Evolutionary conservation across 1,140 invertebrate genomes (phyloP), one percentile per base, ranked within the genome.

Genomic region (Sipha flava): DNA sequence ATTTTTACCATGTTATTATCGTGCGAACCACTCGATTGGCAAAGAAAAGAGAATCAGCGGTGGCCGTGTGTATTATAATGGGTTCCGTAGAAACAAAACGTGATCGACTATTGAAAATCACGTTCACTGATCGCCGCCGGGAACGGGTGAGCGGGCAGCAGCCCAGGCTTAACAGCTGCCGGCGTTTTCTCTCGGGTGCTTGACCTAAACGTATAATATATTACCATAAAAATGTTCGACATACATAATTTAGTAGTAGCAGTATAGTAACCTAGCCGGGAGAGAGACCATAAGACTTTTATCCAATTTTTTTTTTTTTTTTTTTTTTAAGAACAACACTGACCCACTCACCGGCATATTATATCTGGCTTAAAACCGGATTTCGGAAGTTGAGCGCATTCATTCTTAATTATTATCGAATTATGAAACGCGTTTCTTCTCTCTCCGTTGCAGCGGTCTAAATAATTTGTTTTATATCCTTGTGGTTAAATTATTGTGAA

Each of bases 161-260:
- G 62, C 9, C n/a, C 31, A n/a, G 62, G 34, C 16, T 34, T 31
- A n/a, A 14, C 62, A 37, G 64, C 66, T 26, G 40, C 40, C 16
- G 66, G 66, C 40, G 40, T 29, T 70, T 70, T 70, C 66, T 70
- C 66, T 70, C 40, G 66, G 40, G 64, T 26, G 43, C 37, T 23
- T 66, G 64, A 66, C 64, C 64, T 43, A 43, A 66, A 66, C 64
- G 37, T 66, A 66, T 66, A 66, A 43, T 43, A 43, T 66, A 47
- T 70, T 70, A 47, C 66, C 66, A 47, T 70, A 70, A 70, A 70
- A 70, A 70, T 47, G 66, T 70, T 70, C 66, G 66, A 70, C 66
- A 70, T 47, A 70, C 66, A 70, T 70, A 70, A 70, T 29, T 23
- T 43, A 23, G 64, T 43, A 66, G 37, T 37, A 23, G 64, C 26